Base-by-base conservation (phyloP, 1,140 invertebrate genomes). In the Hypothenemus hampei region DNA sequence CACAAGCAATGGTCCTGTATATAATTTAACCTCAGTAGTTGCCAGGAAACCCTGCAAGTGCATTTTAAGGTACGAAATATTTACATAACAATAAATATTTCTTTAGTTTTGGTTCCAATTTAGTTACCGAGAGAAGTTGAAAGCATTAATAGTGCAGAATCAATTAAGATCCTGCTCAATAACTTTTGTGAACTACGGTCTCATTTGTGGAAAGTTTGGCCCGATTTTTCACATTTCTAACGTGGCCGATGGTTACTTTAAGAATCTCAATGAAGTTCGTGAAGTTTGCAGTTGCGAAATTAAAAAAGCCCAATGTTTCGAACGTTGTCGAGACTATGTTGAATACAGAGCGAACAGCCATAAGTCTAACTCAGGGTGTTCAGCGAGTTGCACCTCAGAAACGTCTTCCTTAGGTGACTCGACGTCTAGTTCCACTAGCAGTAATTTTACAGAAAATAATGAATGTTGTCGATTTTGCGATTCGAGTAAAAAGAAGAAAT, bases 151-250 rank as follows among this genome's bases (percentile, higher is more conserved):
- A 37, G 18, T 40, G 4, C 39, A 50, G 35, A 59, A 59, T 20
- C 23, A 44, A 29, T 16, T 50, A 45, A 41, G 54, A 15, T 37
- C 58, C 15, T 33, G 59, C 29, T 51, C 50, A 44, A 50, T 39
- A 3, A 46, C 49, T 20, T 67, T 65, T 26, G 40, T 69, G 1
- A 61, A 66, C 33, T 44, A 47, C 23, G 64, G 65, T 16, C 50
- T 65, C 16, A 49, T 48, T 23, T 24, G 26, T 10, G 50, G 48
- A 10, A 22, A 41, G 8, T 10, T 41, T 7, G 61, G 55, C 8
- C 48, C 58, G n/a, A 26, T 58, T 24, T 58, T 48, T 26, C 18
- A 56, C 33, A n/a, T 56, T 24, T 36, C 36, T 7, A 3, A 26
- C 2, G 29, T 49, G 19, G 3, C 46, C 16, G 43, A 13, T 15